Evolutionary conservation across 2,113 vertebrate genomes (phyloP), one percentile per base, ranked within the genome.

Genomic region (Corydoras maculifer): DNA sequence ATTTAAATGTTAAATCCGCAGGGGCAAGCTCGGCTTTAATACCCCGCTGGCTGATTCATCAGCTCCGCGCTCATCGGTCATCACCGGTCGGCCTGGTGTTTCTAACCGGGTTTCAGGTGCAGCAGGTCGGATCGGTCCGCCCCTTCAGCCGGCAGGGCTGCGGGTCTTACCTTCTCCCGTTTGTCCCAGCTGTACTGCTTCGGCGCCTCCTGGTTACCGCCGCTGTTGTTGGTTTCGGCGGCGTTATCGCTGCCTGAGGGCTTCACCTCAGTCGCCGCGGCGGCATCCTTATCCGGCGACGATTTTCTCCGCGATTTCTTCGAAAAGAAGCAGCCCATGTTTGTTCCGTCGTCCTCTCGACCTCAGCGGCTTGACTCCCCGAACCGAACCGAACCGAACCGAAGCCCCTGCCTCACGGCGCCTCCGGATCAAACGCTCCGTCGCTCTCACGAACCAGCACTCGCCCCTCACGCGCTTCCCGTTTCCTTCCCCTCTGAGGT

Each of bases 151-250:
- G 35, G 35, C 35, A 2, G 35, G 35, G 35, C 7, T 43, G 4
- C 35, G 13, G 13, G 5, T 32, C 29, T 62, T 76, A 91, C 91
- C 90, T 92, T 92, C 49, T 89, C 90, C 58, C 91, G 79, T 72
- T 88, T 90, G 61, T 92, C 91, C 91, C 91, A 92, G 83, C 91
- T 92, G 86, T 92, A 92, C 58, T 91, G 90, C 78, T 91, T 91
- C 32, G 86, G 88, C 5, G 84, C 79, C 70, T 90, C 89, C 30
- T 89, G 88, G 30, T 72, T 80, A 83, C 80, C 86, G 80, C 85
- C 84, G 80, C 78, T 81, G 86, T 82, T 86, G 81, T 78, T 74
- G 49, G 73, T 78, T 43, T 78, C 75, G 58, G 82, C 69, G 65
- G 78, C 82, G 61, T 77, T 75, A 63, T 77, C 79, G 58, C 73